Base-by-base conservation (phyloP, 2,113 vertebrate genomes). In the Balaeniceps rex region DNA sequence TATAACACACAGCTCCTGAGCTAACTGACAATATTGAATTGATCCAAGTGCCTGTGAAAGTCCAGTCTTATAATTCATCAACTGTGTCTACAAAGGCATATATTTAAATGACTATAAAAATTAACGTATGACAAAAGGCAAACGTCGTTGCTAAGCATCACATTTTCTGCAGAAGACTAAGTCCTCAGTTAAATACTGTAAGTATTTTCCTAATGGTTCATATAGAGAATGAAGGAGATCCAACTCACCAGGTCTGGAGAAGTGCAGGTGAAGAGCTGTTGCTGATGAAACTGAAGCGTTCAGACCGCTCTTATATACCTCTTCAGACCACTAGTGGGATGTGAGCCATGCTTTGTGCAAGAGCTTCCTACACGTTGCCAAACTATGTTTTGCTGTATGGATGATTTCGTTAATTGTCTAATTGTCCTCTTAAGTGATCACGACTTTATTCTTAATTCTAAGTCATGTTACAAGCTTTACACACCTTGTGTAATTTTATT, bases 401-500 rank as follows among this genome's bases (percentile, higher is more conserved):
- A 52, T 91, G 66, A 75, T 88, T 96, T 72, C 54, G 55, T 83
- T 95, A 96, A 96, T 96, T 95, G 93, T 83, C 83, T 96, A 95
- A 97, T 97, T 96, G 83, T 82, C 44, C 69, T 46, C 57, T 18
- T 54, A 81, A 87, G 87, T 91, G 94, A 61, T 93, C 46, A 81
- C 6, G 3, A 81, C 38, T 95, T 88, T 47, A 61, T 74, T 81
- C 79, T 55, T 57, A 55, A 78, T 83, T 72, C 72, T 42, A 26
- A 36, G 69, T 90, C 93, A 96, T 26, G 11, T 75, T 88, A 72
- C 36, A 22, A n/a, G 34, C 26, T 0, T 51, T 69, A 34, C 70
- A 6, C 29, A 31, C 72, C 54, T 65, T 0, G 2, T 22, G 21
- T 51, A 14, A 51, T 58, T 12, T 52, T n/a, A 12, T 55, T 29